Conservation (phyloP, 2,113 vertebrate genomes). For the Arvicanthis niloticus region DNA sequence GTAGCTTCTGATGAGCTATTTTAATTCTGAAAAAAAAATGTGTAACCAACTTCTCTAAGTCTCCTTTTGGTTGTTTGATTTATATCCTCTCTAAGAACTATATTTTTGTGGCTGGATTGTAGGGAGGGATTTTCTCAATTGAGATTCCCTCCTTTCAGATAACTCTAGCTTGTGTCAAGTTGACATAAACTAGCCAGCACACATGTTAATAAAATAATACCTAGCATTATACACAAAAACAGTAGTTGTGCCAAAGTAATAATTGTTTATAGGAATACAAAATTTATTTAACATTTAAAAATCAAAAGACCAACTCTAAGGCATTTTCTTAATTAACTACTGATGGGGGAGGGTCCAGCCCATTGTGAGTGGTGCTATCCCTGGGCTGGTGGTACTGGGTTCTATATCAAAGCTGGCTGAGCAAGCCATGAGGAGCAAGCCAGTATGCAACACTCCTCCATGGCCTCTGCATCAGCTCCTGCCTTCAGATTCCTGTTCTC, state of each 20-base stretch:
- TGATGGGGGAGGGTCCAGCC: not conserved
- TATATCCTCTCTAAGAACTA: not conserved
- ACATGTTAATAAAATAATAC: not conserved
- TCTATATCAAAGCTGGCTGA: not conserved
- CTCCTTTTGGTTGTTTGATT: not conserved
- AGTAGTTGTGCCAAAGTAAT: not conserved
- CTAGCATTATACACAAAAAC: not conserved
- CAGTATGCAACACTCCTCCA: not conserved
- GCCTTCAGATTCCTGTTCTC: not conserved
- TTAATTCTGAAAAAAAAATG: conserved; percentile 22
- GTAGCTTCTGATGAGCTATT: not conserved
- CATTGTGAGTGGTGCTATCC: not conserved
- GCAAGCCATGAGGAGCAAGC: not conserved
- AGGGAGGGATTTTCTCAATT: not conserved
- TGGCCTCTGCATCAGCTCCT: not conserved
- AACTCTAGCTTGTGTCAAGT: not conserved
- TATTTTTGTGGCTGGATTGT: not conserved
- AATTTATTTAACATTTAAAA: not conserved
- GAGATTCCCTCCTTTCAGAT: not conserved
- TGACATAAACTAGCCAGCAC: not conserved
- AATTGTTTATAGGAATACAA: not conserved
- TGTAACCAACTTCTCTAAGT: not conserved
- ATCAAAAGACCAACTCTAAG: not conserved
- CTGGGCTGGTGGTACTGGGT: not conserved
- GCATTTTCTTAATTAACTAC: not conserved